These are phyloP conservation scores for Drosophila putrida DNA, from an alignment of 2,888 invertebrate species.

Conservation along the genomic window DNA sequence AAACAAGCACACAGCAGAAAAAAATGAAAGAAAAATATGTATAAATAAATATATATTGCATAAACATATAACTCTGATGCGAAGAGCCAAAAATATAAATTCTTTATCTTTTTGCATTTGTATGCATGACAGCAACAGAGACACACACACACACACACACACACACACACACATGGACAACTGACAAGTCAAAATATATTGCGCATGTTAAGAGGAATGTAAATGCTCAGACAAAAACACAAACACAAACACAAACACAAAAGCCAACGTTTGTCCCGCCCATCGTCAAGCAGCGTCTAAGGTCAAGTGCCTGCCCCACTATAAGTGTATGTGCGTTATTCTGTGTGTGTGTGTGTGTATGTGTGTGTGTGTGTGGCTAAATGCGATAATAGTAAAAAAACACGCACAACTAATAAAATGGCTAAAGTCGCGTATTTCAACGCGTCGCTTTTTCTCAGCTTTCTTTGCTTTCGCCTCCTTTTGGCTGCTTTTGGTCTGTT, in stretches of 20 bases:
- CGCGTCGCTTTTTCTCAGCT: constrained; percentile 39
- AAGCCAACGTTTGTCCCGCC: constrained; percentile 47
- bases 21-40: constrained; percentile 12
- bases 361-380: constrained; percentile 29
- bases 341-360: constrained; percentile 6
- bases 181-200: constrained; percentile 68
- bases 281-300: constrained; percentile 40
- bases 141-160: constrained; percentile 18
- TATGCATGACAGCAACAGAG: constrained; percentile 66
- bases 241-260: constrained; percentile 20
- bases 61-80: constrained; percentile 29
- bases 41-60: constrained; percentile 15
- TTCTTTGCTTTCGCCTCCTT: constrained; percentile 24
- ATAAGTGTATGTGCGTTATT: constrained; percentile 3
- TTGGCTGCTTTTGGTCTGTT: constrained; percentile 10
- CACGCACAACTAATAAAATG: constrained; percentile 80
- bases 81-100: constrained; percentile 40
- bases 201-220: constrained; percentile 73
- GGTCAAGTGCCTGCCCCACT: constrained; percentile 61
- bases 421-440: constrained; percentile 71
- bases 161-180: constrained; percentile 20
- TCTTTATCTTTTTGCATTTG: constrained; percentile 71
- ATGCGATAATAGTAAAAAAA: constrained; percentile 77
- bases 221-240: constrained; percentile 60
- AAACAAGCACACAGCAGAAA: constrained; percentile 7